Base-by-base conservation (phyloP, 2,797 vertebrate genomes). In the Champsocephalus esox region DNA sequence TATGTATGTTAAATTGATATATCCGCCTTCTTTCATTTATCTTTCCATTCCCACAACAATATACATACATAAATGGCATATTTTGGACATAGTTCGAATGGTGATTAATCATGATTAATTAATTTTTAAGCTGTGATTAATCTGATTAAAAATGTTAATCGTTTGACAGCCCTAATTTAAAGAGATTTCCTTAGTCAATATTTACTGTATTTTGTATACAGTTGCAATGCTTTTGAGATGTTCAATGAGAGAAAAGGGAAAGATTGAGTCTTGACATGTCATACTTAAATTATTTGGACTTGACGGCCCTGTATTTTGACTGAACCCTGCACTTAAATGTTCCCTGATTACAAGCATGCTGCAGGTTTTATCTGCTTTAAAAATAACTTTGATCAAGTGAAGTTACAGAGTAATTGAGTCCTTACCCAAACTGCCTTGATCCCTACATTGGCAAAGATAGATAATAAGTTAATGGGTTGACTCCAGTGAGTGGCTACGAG, bases 371-470 rank as follows among this genome's bases (percentile, higher is more conserved):
- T 56, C 68, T 1, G 7, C 62, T 28, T 38, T 41, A 72, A 63
- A 79, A 85, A 73, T 79, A 79, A 75, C 76, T 73, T 60, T 3
- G 17, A 78, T 63, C 34, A 50, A 46, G 57, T n/a, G 10, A 28
- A 28, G 24, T 28, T 28, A 28, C 24, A 67, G 70, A 43, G 32
- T 57, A 54, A 57, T 32, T 16, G 2, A 63, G 46, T 19, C 8
- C 19, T 58, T 63, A 28, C 43, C 60, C 38, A 21, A 66, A 65
- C 57, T 46, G 11, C 41, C 65, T 41, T 4, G 12, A 32, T 72
- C 44, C n/a, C 56, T 19, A 17, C n/a, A 1, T 52, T 17, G 43
- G 44, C 21, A 11, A 12, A 51, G 66, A 62, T n/a, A 28, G 28
- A 28, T 28, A 28, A 28, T 28, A 28, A 28, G 28, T 75, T 66